A percentile compares a stretch with the other conserved stretches of the same genome.
Evolutionary conservation across 2,797 vertebrate genomes (phyloP).

Genomic region (Silurus lanzhouensis): DNA sequence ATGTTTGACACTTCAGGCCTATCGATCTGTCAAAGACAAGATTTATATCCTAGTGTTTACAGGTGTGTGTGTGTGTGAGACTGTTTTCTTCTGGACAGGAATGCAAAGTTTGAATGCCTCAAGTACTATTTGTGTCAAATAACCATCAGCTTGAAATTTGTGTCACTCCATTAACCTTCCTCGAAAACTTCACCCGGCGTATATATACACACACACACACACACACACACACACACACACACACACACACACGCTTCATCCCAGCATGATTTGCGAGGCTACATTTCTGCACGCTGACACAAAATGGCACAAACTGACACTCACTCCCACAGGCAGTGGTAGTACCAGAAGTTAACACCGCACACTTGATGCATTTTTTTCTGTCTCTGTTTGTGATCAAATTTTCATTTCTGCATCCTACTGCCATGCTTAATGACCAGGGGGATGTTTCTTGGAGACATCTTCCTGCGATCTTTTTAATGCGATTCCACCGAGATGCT

Average conservation of each 20-base stretch:
- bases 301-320: slow-evolving; percentile 41
- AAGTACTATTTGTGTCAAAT: slow-evolving; percentile 50
- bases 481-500: slow-evolving; percentile 55
- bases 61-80: not conserved
- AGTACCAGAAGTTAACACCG: slow-evolving; percentile 15
- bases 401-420: slow-evolving; percentile 49
- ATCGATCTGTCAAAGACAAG: slow-evolving; percentile 63
- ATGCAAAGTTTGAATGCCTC: slow-evolving; percentile 36
- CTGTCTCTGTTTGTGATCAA: slow-evolving; percentile 38
- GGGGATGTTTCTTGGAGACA: slow-evolving; percentile 46
- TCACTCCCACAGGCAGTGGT: slow-evolving; percentile 45
- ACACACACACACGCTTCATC: slow-evolving; percentile 38
- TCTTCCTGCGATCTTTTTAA: slow-evolving; percentile 51
- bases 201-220: not conserved
- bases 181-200: slow-evolving; percentile 43
- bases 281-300: slow-evolving; percentile 47
- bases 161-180: slow-evolving; percentile 61
- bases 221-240: too few species aligned
- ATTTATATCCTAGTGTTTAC: slow-evolving; percentile 58
- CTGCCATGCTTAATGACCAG: slow-evolving; percentile 49
- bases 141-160: slow-evolving; percentile 43
- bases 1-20: slow-evolving; percentile 63
- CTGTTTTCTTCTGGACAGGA: slow-evolving; percentile 8
- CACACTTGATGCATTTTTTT: slow-evolving; percentile 30
- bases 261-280: slow-evolving; percentile 41